phyloP scores from a whole-genome alignment of 2,797 vertebrate genomes.

The Parambassis ranga region DNA sequence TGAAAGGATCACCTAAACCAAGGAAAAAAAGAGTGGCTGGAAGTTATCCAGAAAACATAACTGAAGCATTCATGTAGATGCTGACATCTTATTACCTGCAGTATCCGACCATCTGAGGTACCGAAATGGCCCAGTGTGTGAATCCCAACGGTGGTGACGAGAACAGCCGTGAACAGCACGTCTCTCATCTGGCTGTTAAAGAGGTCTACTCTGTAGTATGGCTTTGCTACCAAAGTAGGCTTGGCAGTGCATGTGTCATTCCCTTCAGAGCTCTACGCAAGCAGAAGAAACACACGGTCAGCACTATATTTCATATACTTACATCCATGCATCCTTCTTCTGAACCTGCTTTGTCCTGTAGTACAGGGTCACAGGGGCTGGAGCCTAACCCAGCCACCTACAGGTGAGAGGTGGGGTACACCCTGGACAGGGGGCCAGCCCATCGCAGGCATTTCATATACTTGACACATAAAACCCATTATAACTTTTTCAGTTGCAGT shows the following conservation, averaged over 20 bases:
- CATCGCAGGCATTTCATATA: background rate
- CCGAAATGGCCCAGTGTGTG: constrained; percentile 91
- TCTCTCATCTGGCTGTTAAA: constrained; percentile 85
- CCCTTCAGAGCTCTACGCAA: constrained; percentile 65
- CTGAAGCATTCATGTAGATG: background rate
- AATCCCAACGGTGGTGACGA: constrained; percentile 81
- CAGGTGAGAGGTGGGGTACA: too few relatives aligned
- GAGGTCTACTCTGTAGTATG: constrained; percentile 83
- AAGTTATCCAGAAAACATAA: too few relatives aligned
- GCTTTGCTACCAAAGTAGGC: constrained; percentile 83
- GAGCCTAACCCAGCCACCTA: too few relatives aligned
- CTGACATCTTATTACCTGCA: constrained; percentile 82
- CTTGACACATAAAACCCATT: background rate
- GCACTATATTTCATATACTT: background rate
- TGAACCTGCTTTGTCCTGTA: too few relatives aligned
- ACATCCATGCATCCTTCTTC: too few relatives aligned
- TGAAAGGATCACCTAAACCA: constrained; percentile 85
- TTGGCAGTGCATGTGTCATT: constrained; percentile 79
- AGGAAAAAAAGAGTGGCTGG: constrained; percentile 20
- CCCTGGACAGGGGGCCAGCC: too few relatives aligned
- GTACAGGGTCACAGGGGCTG: too few relatives aligned
- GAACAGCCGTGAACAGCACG: constrained; percentile 86
- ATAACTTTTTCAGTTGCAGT: too few relatives aligned
- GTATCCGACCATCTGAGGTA: constrained; percentile 85
- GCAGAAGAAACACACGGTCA: constrained; percentile 3